phyloP scores from a whole-genome alignment of 2,113 vertebrate species.

The Myodes glareolus region DNA sequence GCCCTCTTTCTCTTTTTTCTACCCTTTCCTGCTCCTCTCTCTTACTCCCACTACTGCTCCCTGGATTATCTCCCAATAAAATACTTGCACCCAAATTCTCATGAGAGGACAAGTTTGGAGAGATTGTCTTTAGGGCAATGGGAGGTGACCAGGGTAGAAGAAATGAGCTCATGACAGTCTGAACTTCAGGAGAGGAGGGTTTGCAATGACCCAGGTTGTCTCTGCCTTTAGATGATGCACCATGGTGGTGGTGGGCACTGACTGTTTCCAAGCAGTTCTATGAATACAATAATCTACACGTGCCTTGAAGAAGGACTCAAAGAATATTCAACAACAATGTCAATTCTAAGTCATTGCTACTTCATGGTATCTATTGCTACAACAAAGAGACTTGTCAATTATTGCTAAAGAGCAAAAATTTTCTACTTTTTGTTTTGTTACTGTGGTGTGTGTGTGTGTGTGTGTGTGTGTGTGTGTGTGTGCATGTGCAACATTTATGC shows the following conservation, averaged over 20 bases:
- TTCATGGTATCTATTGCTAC: conserved; percentile 38
- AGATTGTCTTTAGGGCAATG: background rate
- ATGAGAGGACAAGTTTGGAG: background rate
- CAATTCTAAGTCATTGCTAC: conserved; percentile 52
- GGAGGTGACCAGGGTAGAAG: background rate
- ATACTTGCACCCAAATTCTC: background rate
- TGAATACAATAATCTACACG: conserved; percentile 24
- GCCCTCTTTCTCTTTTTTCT: background rate
- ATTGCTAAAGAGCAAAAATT: conserved; percentile 27
- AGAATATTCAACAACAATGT: conserved; percentile 63
- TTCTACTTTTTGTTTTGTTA: background rate
- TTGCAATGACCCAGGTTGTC: background rate
- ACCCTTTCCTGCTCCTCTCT: background rate
- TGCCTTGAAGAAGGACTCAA: background rate
- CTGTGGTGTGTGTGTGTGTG: too few relatives aligned
- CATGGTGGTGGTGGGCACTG: background rate
- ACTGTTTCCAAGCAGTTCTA: conserved; percentile 53
- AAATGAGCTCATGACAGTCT: background rate
- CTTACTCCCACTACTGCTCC: background rate
- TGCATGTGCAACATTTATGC: background rate
- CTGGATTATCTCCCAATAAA: background rate
- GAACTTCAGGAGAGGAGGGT: background rate
- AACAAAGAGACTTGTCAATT: conserved; percentile 26
- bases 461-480: background rate
- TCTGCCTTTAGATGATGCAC: conserved; percentile 10